phyloP scores from a whole-genome alignment of 2,888 invertebrate species.

The Acanthoscelides obtectus region DNA sequence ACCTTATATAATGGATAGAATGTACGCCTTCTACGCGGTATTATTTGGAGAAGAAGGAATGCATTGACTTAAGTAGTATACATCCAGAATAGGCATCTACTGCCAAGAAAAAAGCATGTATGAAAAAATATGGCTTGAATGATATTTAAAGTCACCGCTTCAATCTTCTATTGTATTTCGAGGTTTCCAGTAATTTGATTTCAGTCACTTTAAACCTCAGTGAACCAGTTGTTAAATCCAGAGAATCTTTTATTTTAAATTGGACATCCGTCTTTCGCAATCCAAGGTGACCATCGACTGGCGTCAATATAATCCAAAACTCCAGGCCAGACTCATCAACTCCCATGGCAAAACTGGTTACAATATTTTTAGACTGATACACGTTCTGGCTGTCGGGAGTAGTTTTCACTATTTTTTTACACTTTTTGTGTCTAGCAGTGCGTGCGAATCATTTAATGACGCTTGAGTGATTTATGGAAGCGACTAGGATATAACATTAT shows the following conservation, averaged over 20 bases:
- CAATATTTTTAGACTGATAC: constrained; percentile 18
- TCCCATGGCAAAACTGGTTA: constrained; percentile 2
- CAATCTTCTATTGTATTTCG: too few species aligned
- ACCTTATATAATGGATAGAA: too few species aligned
- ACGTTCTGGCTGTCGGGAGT: background rate
- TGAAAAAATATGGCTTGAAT: too few species aligned
- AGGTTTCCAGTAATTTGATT: too few species aligned
- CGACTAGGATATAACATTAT: background rate
- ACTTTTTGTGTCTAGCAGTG: background rate
- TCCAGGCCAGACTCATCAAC: constrained; percentile 16
- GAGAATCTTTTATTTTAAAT: background rate
- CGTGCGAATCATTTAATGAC: background rate
- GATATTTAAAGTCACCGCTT: too few species aligned
- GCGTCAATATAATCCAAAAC: constrained; percentile 13
- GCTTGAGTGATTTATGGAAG: background rate
- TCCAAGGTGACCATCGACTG: constrained; percentile 1
- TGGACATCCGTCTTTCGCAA: background rate
- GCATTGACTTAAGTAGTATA: too few species aligned
- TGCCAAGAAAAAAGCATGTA: too few species aligned
- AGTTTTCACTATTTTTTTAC: background rate
- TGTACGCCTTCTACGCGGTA: too few species aligned
- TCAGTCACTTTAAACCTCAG: too few species aligned
- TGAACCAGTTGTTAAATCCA: too few species aligned
- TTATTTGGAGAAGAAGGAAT: too few species aligned
- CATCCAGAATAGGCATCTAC: too few species aligned